Conservation (phyloP, 2,797 vertebrate species). For the Cyclura pinguis region DNA sequence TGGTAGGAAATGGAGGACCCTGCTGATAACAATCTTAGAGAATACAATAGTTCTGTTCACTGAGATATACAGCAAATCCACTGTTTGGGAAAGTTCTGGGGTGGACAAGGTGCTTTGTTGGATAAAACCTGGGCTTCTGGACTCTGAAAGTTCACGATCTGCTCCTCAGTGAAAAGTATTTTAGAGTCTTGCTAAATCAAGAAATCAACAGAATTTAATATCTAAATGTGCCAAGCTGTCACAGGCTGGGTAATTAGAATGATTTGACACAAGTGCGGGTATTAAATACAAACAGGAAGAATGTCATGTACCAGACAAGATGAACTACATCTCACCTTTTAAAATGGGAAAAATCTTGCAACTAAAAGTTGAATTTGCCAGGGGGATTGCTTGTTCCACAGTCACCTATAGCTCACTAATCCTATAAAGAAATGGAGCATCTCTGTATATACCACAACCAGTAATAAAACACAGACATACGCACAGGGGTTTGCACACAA, state of each 20-base stretch:
- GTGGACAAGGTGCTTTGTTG: conserved; percentile 52
- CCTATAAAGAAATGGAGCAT: conserved; percentile 40
- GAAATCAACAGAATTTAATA: conserved; percentile 53
- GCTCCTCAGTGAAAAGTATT: conserved; percentile 62
- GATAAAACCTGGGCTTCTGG: conserved; percentile 64
- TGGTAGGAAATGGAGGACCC: conserved; percentile 73
- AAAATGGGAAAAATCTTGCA: conserved; percentile 70
- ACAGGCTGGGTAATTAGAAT: conserved; percentile 72
- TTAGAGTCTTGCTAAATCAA: conserved; percentile 52
- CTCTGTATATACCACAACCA: conserved; percentile 24
- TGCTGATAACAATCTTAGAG: conserved; percentile 76
- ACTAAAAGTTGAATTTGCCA: conserved; percentile 55
- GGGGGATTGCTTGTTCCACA: conserved; percentile 46
- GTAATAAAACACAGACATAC: conserved; percentile 19
- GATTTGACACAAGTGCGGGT: conserved; percentile 64
- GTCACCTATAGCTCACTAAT: conserved; percentile 40
- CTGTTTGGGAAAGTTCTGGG: conserved; percentile 65
- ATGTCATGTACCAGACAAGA: conserved; percentile 71
- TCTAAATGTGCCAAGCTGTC: conserved; percentile 61
- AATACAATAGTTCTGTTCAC: conserved; percentile 67
- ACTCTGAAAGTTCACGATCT: conserved; percentile 59
- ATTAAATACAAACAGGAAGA: conserved; percentile 60
- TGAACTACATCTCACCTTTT: conserved; percentile 71
- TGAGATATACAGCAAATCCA: conserved; percentile 67
- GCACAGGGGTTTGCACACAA: conserved; percentile 18